These are phyloP conservation scores for Heterotilapia buettikoferi DNA, from an alignment of 2,113 vertebrate species.

Conservation along the genomic window DNA sequence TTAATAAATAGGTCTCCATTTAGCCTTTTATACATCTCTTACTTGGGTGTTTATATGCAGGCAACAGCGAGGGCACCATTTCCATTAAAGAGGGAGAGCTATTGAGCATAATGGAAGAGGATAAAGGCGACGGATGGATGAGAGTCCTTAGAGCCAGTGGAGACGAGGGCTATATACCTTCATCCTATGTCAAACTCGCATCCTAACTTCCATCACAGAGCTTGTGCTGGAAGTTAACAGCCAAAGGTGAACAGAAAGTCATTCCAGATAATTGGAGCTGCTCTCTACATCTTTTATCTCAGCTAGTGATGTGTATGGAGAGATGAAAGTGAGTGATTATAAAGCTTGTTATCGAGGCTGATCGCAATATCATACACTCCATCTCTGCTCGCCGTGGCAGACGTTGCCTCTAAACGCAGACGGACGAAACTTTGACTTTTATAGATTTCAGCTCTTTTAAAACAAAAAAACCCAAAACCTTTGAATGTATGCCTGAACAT, in stretches of 20 bases:
- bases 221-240: slow-evolving; percentile 1
- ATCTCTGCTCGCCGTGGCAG: not conserved
- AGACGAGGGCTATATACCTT: slow-evolving; percentile 81
- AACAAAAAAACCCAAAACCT: not conserved
- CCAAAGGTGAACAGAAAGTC: slow-evolving; percentile 26
- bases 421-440: not conserved
- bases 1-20: not conserved
- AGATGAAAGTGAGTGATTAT: slow-evolving; percentile 24
- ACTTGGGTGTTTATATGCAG: slow-evolving; percentile 32
- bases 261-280: slow-evolving; percentile 11
- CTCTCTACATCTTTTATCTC: slow-evolving; percentile 25
- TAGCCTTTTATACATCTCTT: not conserved
- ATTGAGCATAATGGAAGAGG: slow-evolving; percentile 78
- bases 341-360: slow-evolving; percentile 1
- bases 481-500: slow-evolving; percentile 41
- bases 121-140: slow-evolving; percentile 86
- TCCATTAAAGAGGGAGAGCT: slow-evolving; percentile 76
- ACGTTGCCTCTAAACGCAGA: not conserved
- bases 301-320: not conserved
- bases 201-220: not conserved
- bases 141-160: slow-evolving; percentile 73
- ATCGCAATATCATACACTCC: not conserved
- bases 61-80: slow-evolving; percentile 75
- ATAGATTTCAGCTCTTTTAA: not conserved
- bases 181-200: slow-evolving; percentile 74